phyloP scores from a whole-genome alignment of 2,113 vertebrate genomes.

The Pyxicephalus adspersus region DNA sequence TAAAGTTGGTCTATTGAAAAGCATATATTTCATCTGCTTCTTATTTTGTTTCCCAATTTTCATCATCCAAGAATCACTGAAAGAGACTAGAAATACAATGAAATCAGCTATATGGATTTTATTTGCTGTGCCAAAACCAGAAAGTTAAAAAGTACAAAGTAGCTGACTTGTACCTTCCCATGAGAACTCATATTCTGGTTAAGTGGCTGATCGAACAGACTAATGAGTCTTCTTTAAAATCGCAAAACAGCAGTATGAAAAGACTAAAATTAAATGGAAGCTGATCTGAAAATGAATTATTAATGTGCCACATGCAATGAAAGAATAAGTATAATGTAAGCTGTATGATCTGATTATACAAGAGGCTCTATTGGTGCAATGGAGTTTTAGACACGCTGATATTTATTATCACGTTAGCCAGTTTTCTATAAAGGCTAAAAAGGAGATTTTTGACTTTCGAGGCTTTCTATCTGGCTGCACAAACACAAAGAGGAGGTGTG shows the following conservation, averaged over 20 bases:
- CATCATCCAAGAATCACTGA: too few species aligned
- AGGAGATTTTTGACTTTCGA: conserved; percentile 22
- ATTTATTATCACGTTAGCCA: not conserved
- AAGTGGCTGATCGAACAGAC: not conserved
- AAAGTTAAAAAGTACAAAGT: not conserved
- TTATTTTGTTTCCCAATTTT: too few species aligned
- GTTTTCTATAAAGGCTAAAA: conserved; percentile 10
- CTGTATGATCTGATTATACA: not conserved
- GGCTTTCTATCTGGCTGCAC: conserved; percentile 5
- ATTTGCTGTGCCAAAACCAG: too few species aligned
- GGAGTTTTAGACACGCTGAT: too few species aligned
- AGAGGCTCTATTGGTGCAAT: not conserved
- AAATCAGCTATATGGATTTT: too few species aligned
- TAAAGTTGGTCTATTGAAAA: too few species aligned
- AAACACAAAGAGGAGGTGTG: conserved; percentile 4
- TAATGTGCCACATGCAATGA: conserved; percentile 12
- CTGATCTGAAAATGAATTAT: conserved; percentile 32
- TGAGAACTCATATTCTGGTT: not conserved
- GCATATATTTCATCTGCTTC: too few species aligned
- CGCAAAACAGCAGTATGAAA: not conserved
- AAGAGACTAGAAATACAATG: too few species aligned
- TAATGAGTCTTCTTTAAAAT: not conserved
- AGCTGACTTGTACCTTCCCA: not conserved
- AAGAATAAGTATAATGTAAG: not conserved
- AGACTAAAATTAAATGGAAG: conserved; percentile 22